Percentiles rank a stretch among this genome's conserved stretches.
These are phyloP conservation scores for Siniperca scherzeri DNA, from an alignment of 2,797 vertebrate species.

Conservation along the genomic window DNA sequence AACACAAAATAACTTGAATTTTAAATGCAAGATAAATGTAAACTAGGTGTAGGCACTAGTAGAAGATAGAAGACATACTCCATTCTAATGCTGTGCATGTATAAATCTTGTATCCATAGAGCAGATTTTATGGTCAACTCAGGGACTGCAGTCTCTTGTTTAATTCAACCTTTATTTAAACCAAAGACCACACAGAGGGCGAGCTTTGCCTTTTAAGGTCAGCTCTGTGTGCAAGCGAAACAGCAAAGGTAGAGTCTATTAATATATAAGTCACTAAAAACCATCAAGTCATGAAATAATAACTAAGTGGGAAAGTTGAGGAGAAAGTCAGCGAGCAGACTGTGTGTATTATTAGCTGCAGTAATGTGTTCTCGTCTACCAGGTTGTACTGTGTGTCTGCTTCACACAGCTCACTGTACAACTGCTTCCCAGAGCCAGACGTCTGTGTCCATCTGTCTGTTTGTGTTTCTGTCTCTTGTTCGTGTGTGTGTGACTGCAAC, in stretches of 20 bases:
- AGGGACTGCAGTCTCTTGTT: not conserved
- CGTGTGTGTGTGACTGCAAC: conserved; percentile 30
- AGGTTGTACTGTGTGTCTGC: conserved; percentile 48
- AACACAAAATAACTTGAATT: not conserved
- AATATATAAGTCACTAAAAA: conserved; percentile 39
- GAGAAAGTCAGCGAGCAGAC: conserved; percentile 57
- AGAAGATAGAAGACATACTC: not conserved
- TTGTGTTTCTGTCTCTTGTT: conserved; percentile 60
- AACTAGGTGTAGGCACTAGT: no score
- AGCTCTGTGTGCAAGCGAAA: conserved; percentile 19
- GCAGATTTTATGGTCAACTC: not conserved
- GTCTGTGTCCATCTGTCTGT: conserved; percentile 67
- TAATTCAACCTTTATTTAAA: conserved; percentile 33
- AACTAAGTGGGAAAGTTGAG: conserved; percentile 49
- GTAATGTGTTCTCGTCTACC: conserved; percentile 56
- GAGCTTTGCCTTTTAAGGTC: conserved; percentile 14
- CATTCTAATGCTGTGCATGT: not conserved
- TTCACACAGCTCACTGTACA: conserved; percentile 51
- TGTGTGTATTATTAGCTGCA: conserved; percentile 65
- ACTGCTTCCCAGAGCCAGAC: conserved; percentile 61
- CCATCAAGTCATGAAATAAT: conserved; percentile 49
- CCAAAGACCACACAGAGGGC: not conserved
- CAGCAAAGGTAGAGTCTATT: conserved; percentile 27
- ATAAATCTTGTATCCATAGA: not conserved
- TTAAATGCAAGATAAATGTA: not conserved